A percentile compares a stretch with the other conserved stretches of the same genome.
Conservation (phyloP, 1,140 invertebrate species). For the Cotesia typhae region DNA sequence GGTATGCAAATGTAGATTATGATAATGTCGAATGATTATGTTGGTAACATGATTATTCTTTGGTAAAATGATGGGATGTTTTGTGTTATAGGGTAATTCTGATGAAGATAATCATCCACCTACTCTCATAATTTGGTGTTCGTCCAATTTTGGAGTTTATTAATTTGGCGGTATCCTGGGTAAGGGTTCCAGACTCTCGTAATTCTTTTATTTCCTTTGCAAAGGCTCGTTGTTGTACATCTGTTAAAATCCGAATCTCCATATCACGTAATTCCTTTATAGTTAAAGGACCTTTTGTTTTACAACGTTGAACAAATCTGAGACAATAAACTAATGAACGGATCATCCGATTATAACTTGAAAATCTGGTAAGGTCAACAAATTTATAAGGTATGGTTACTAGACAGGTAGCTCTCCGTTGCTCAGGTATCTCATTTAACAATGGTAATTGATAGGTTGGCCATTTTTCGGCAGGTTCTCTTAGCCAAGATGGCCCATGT, state of each 20-base stretch:
- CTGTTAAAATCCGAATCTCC: neutral
- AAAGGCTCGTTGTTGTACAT: too few species aligned
- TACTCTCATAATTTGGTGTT: too few species aligned
- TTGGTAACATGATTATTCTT: conserved; percentile 27
- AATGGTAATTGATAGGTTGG: neutral
- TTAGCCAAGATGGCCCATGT: conserved; percentile 21
- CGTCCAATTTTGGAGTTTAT: too few species aligned
- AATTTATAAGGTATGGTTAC: neutral
- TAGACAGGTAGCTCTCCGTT: neutral
- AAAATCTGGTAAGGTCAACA: neutral
- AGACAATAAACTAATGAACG: neutral
- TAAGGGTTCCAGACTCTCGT: too few species aligned
- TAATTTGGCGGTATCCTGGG: too few species aligned
- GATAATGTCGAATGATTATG: conserved; percentile 22
- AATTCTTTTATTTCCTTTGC: too few species aligned
- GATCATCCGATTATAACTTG: neutral
- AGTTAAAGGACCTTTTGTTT: too few species aligned
- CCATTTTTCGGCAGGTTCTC: neutral
- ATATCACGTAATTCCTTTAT: neutral
- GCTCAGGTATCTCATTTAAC: neutral
- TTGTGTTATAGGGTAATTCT: too few species aligned
- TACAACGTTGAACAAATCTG: too few species aligned
- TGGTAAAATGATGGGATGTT: conserved; percentile 40
- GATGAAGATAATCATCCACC: too few species aligned
- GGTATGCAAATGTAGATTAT: conserved; percentile 16